Evolutionary conservation across 2,113 vertebrate species (phyloP).

Genomic region (Strix uralensis): DNA sequence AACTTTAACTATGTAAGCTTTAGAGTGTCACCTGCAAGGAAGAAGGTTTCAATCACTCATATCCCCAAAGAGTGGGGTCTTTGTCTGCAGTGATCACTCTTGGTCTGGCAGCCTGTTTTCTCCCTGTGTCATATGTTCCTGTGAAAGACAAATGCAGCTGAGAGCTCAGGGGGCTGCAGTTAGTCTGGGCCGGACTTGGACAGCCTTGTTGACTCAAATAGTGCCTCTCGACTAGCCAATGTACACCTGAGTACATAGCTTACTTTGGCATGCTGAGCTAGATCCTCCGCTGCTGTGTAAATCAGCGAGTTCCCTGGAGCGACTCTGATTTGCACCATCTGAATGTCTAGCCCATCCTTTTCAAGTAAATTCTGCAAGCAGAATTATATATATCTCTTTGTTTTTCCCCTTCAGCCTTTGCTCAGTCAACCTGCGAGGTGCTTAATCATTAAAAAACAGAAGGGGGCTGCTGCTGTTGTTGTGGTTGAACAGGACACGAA

Average conservation of each 20-base stretch:
- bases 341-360: constrained; percentile 11
- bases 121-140: not conserved
- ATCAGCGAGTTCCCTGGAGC: constrained; percentile 22
- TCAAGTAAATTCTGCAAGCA: constrained; percentile 22
- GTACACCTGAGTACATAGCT: not conserved
- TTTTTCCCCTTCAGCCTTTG: constrained; percentile 17
- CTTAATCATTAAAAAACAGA: constrained; percentile 13
- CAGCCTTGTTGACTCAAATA: constrained; percentile 33
- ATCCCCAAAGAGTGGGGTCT: not conserved
- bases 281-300: constrained; percentile 36
- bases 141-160: not conserved
- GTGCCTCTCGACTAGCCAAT: not conserved
- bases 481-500: not conserved
- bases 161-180: not conserved
- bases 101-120: not conserved
- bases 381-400: not conserved
- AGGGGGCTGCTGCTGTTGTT: not conserved
- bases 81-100: not conserved
- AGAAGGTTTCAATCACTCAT: not conserved
- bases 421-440: not conserved
- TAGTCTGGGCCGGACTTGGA: not conserved
- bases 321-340: not conserved
- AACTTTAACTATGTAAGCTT: not conserved
- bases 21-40: not conserved
- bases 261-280: not conserved